phyloP scores from a whole-genome alignment of 2,888 invertebrate species.

The Flabesymbios commensalis region DNA sequence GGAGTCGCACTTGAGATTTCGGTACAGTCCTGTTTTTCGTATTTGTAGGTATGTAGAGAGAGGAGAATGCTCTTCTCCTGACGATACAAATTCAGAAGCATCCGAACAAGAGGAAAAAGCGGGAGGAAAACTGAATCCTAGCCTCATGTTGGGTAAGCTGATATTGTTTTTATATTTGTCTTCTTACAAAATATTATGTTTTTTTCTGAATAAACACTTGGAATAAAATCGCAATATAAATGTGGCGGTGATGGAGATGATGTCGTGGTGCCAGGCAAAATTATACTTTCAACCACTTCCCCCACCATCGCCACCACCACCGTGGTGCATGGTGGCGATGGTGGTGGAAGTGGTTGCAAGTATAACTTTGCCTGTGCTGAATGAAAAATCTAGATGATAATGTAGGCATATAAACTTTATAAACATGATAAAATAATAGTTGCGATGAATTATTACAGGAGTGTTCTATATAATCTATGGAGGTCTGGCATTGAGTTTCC shows the following conservation, averaged over 20 bases:
- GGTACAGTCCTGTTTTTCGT: too few species aligned
- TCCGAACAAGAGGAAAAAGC: slow-evolving; percentile 10
- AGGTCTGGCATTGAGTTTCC: slow-evolving; percentile 14
- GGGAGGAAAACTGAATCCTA: slow-evolving; percentile 10
- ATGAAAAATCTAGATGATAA: not conserved
- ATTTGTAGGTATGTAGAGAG: slow-evolving; percentile 11
- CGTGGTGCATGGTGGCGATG: too few species aligned
- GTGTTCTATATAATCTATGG: slow-evolving; percentile 18
- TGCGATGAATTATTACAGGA: slow-evolving; percentile 14
- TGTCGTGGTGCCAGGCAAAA: not conserved
- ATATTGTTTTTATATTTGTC: not conserved
- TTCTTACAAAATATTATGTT: not conserved
- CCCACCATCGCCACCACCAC: too few species aligned
- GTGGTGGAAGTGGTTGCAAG: too few species aligned
- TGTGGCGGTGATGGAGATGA: too few species aligned
- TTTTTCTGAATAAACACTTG: not conserved
- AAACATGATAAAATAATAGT: not conserved
- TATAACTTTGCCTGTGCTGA: too few species aligned
- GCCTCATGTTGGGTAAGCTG: slow-evolving; percentile 12
- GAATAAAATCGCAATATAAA: too few species aligned
- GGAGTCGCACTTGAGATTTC: too few species aligned
- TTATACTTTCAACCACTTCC: too few species aligned
- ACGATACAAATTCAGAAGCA: not conserved
- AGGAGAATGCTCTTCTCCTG: not conserved
- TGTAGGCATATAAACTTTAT: not conserved